Percentiles rank a stretch among this genome's conserved stretches.
These are phyloP conservation scores for Pachymerium ferrugineum DNA, from an alignment of 2,888 invertebrate genomes.

Conservation along the genomic window DNA sequence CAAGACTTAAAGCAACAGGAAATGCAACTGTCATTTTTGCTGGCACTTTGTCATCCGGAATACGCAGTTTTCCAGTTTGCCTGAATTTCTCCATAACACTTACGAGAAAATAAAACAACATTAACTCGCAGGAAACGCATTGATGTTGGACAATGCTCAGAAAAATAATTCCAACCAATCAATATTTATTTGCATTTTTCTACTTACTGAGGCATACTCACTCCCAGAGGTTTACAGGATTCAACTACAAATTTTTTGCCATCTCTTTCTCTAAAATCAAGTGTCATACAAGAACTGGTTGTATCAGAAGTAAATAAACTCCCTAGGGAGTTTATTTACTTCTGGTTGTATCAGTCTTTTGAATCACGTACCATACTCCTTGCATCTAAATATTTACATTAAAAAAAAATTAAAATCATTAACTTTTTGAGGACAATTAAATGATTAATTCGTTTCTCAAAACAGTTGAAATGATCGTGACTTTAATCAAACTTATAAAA, in stretches of 20 bases:
- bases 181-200: background rate
- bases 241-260: background rate
- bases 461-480: too few relatives aligned
- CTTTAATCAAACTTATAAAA: too few relatives aligned
- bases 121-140: background rate
- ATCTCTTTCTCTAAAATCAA: background rate
- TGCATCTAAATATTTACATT: conserved; percentile 63
- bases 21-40: conserved; percentile 70
- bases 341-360: conserved; percentile 77
- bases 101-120: background rate
- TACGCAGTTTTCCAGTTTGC: conserved; percentile 59
- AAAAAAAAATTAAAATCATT: conserved; percentile 32
- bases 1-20: conserved; percentile 58
- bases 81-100: conserved; percentile 30
- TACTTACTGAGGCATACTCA: background rate
- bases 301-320: too few relatives aligned
- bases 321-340: too few relatives aligned
- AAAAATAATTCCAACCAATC: background rate
- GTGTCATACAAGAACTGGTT: conserved; percentile 66
- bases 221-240: background rate
- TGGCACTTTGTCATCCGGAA: conserved; percentile 52
- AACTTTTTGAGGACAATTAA: background rate
- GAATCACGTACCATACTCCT: conserved; percentile 73
- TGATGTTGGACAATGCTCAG: background rate
- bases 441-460: too few relatives aligned